Conservation (phyloP, 2,888 invertebrate species). For the Oegoconia quadripuncta region DNA sequence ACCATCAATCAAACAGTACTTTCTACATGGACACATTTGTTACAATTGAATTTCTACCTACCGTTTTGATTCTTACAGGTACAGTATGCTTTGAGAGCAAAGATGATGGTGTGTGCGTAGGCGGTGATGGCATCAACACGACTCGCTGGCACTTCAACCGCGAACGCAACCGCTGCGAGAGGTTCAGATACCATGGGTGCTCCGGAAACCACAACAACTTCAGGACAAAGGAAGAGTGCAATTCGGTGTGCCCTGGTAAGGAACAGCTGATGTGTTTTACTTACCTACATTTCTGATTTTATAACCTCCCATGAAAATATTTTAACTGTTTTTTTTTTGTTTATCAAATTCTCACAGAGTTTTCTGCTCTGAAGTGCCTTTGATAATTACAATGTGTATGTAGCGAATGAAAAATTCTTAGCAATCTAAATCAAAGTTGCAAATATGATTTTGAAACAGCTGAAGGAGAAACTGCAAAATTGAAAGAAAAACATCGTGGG, state of each 20-base stretch:
- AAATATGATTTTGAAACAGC: slow-evolving; percentile 52
- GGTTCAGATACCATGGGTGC: slow-evolving; percentile 85
- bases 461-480: slow-evolving; percentile 38
- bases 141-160: slow-evolving; percentile 88
- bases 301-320: too few species aligned
- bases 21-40: background rate
- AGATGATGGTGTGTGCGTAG: slow-evolving; percentile 79
- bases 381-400: too few species aligned
- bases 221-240: slow-evolving; percentile 87
- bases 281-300: background rate
- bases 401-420: too few species aligned
- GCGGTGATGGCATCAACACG: slow-evolving; percentile 50
- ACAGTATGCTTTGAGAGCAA: slow-evolving; percentile 89
- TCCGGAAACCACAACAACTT: slow-evolving; percentile 93
- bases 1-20: too few species aligned
- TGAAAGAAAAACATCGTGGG: slow-evolving; percentile 34
- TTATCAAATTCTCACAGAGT: too few species aligned
- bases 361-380: too few species aligned
- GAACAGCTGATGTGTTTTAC: too few species aligned
- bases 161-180: slow-evolving; percentile 86
- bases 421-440: too few species aligned
- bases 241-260: slow-evolving; percentile 87
- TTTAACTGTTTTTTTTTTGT: too few species aligned
- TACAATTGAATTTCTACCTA: too few species aligned
- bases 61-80: slow-evolving; percentile 65